Evolutionary conservation across 2,888 invertebrate genomes (phyloP).

Genomic region (Lasioglossum marginatum): DNA sequence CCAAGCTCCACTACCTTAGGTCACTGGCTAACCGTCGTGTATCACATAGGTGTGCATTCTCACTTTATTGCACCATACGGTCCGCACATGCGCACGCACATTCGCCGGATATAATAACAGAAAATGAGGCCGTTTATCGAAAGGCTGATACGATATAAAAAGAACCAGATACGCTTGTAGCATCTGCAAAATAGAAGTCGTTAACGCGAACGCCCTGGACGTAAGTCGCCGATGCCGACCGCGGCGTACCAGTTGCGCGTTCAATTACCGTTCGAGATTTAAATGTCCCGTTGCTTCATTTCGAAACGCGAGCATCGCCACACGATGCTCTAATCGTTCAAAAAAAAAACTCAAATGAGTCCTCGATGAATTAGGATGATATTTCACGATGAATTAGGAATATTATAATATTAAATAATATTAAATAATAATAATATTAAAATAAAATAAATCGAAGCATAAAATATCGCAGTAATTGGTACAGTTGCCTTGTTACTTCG

Average conservation of each 20-base stretch:
- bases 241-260: background rate
- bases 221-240: background rate
- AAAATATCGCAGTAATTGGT: too few species aligned
- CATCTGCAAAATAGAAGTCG: slow-evolving; percentile 53
- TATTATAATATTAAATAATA: too few species aligned
- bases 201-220: slow-evolving; percentile 25
- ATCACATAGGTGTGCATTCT: slow-evolving; percentile 70
- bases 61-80: slow-evolving; percentile 66
- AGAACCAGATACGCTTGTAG: slow-evolving; percentile 51
- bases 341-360: too few species aligned
- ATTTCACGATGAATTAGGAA: too few species aligned
- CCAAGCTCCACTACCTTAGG: slow-evolving; percentile 75
- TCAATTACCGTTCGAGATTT: background rate
- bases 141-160: slow-evolving; percentile 63
- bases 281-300: background rate
- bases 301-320: background rate
- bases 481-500: too few species aligned
- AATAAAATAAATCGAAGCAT: too few species aligned
- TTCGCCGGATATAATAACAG: slow-evolving; percentile 67
- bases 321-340: background rate
- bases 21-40: slow-evolving; percentile 77
- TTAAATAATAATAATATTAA: too few species aligned
- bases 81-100: slow-evolving; percentile 68
- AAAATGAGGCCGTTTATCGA: slow-evolving; percentile 65
- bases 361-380: too few species aligned